Evolutionary conservation across 2,797 vertebrate genomes (phyloP).

Genomic region (Anguilla marmorata): DNA sequence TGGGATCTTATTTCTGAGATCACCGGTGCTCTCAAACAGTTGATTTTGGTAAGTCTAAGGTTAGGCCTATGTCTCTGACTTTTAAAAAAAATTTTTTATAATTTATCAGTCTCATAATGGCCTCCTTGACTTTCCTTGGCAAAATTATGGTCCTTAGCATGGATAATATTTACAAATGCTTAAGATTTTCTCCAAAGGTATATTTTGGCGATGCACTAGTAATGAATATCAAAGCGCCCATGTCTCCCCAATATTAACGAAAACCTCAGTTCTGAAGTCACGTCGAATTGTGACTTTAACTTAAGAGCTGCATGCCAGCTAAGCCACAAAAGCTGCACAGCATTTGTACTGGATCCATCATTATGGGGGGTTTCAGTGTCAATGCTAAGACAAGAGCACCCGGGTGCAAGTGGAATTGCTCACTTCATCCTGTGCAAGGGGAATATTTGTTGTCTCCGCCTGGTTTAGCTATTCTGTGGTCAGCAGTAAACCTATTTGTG

Average conservation of each 20-base stretch:
- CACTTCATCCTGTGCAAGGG: not conserved
- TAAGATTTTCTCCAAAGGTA: not conserved
- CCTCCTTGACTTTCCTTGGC: not conserved
- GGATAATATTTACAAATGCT: not conserved
- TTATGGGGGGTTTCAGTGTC: not conserved
- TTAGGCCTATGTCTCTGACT: no score
- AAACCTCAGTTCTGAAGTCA: not conserved
- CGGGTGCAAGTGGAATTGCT: not conserved
- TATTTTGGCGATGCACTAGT: not conserved
- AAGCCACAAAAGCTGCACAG: not conserved
- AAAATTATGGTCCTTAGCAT: not conserved
- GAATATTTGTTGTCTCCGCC: not conserved
- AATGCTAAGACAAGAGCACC: not conserved
- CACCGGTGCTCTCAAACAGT: no score
- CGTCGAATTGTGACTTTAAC: not conserved
- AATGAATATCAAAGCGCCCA: not conserved
- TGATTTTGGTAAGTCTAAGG: no score
- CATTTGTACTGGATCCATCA: not conserved
- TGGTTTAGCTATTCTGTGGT: not conserved
- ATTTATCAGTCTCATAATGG: no score
- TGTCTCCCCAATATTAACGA: not conserved
- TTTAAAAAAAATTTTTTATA: no score
- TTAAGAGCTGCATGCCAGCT: not conserved
- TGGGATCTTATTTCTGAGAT: no score
- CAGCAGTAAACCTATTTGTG: not conserved